A percentile compares a stretch with the other conserved stretches of the same genome.
phyloP scores from a whole-genome alignment of 2,113 vertebrate species.

The Dryoscopus gambensis region DNA sequence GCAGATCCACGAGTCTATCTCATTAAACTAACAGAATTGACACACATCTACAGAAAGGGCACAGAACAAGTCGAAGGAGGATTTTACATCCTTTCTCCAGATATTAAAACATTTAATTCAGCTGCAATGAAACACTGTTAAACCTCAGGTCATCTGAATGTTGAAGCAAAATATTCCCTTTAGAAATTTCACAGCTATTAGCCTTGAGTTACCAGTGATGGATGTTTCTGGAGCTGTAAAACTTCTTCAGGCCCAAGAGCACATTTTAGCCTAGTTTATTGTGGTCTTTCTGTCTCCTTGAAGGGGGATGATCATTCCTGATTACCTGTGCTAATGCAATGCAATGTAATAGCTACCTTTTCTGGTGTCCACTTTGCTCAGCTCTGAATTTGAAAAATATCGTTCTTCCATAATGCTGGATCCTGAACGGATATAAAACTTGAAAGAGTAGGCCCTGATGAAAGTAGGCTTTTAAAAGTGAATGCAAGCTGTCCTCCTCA shows the following conservation, averaged over 20 bases:
- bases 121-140: not conserved
- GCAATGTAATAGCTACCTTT: not conserved
- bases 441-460: not conserved
- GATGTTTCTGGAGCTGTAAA: slow-evolving; percentile 23
- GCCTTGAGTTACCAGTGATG: slow-evolving; percentile 10
- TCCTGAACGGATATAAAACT: not conserved
- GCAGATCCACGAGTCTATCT: not conserved
- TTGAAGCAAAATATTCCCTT: slow-evolving; percentile 52
- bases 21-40: not conserved
- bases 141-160: slow-evolving; percentile 37
- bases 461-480: not conserved
- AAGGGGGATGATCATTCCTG: not conserved
- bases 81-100: not conserved
- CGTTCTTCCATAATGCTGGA: not conserved
- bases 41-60: not conserved
- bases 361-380: not conserved
- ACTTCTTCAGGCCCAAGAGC: slow-evolving; percentile 19
- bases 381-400: not conserved
- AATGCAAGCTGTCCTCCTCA: not conserved
- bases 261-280: slow-evolving; percentile 30
- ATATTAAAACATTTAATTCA: slow-evolving; percentile 26
- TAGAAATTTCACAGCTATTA: slow-evolving; percentile 49
- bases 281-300: slow-evolving; percentile 1
- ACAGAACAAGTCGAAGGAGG: not conserved
- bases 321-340: not conserved